These are phyloP conservation scores for Vulpes lagopus DNA, from an alignment of 2,113 vertebrate genomes.

Conservation along the genomic window DNA sequence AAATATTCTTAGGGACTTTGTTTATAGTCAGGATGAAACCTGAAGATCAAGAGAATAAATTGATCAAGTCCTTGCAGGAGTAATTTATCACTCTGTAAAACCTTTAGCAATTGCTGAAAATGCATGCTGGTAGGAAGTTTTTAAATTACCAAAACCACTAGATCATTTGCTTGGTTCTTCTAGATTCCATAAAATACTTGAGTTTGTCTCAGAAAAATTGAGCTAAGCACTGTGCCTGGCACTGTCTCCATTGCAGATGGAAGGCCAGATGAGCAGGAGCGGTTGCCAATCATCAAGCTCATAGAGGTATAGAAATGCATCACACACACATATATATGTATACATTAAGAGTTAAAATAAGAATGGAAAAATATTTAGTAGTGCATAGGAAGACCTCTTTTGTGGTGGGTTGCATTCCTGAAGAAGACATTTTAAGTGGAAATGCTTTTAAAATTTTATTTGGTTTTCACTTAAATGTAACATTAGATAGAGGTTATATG, in stretches of 20 bases:
- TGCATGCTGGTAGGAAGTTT: slow-evolving; percentile 55
- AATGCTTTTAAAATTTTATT: slow-evolving; percentile 64
- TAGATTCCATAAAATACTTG: slow-evolving; percentile 61
- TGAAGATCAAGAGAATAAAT: slow-evolving; percentile 60
- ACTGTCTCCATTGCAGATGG: slow-evolving; percentile 55
- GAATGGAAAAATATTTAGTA: slow-evolving; percentile 37
- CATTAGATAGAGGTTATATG: slow-evolving; percentile 6
- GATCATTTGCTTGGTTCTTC: slow-evolving; percentile 73
- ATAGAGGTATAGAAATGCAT: not conserved
- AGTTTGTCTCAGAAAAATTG: slow-evolving; percentile 68
- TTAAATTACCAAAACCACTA: slow-evolving; percentile 74
- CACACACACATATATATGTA: not conserved
- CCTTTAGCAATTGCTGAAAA: slow-evolving; percentile 69
- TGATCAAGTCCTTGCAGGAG: slow-evolving; percentile 27
- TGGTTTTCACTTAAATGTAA: slow-evolving; percentile 47
- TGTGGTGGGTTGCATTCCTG: slow-evolving; percentile 34
- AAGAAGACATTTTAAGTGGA: slow-evolving; percentile 59
- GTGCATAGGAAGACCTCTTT: not conserved
- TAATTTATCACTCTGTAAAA: slow-evolving; percentile 48
- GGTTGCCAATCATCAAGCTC: slow-evolving; percentile 31
- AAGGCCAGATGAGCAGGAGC: slow-evolving; percentile 64
- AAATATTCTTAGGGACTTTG: slow-evolving; percentile 50
- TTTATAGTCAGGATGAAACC: slow-evolving; percentile 64
- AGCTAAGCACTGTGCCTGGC: slow-evolving; percentile 59
- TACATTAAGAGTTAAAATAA: slow-evolving; percentile 53